Percentiles rank a stretch among this genome's conserved stretches.
phyloP scores from a whole-genome alignment of 2,797 vertebrate genomes.

The Sebastes trivittatus region DNA sequence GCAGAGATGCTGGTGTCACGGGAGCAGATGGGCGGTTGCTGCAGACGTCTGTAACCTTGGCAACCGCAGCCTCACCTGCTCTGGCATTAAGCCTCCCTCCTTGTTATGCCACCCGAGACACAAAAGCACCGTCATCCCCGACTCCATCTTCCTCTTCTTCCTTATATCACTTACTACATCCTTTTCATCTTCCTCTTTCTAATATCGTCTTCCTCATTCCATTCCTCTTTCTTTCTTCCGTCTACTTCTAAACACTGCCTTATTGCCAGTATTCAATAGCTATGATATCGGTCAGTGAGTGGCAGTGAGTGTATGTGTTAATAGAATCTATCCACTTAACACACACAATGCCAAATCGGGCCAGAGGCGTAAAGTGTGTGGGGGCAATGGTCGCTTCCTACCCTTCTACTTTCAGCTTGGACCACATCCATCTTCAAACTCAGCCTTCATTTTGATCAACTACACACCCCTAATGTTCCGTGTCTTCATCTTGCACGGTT shows the following conservation, averaged over 20 bases:
- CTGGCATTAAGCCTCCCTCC: slow-evolving; percentile 23
- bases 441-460: too few relatives aligned
- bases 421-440: too few relatives aligned
- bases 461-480: too few relatives aligned
- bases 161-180: not conserved
- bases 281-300: not conserved
- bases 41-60: slow-evolving; percentile 73
- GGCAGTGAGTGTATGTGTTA: not conserved
- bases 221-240: not conserved
- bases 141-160: not conserved
- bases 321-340: not conserved
- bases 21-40: slow-evolving; percentile 46
- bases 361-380: too few relatives aligned
- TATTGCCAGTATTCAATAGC: not conserved
- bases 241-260: not conserved
- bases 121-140: slow-evolving; percentile 13
- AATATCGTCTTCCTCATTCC: not conserved
- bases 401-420: too few relatives aligned
- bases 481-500: too few relatives aligned
- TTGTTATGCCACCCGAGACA: slow-evolving; percentile 17
- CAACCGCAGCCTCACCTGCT: slow-evolving; percentile 71
- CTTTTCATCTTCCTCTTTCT: not conserved
- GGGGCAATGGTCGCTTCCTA: too few relatives aligned
- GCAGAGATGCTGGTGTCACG: slow-evolving; percentile 49
- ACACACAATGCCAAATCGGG: not conserved